A percentile compares a stretch with the other conserved stretches of the same genome.
phyloP scores from a whole-genome alignment of 2,113 vertebrate species.

The Eudyptes chrysolophus region DNA sequence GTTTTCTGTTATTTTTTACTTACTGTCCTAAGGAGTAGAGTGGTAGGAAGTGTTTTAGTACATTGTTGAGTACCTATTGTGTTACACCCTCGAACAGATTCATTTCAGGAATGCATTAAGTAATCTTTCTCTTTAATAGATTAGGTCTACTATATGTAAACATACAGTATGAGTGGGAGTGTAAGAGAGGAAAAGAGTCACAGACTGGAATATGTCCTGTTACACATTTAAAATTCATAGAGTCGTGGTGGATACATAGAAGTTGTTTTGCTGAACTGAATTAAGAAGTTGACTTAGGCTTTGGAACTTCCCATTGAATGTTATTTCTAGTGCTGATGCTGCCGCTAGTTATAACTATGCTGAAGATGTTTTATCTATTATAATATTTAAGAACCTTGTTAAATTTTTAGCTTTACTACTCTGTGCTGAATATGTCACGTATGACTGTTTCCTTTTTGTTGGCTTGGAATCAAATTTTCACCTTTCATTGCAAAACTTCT shows the following conservation, averaged over 20 bases:
- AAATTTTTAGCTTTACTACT: not conserved
- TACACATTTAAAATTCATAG: not conserved
- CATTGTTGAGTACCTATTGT: not conserved
- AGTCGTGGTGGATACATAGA: fast-evolving
- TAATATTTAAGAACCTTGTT: not conserved
- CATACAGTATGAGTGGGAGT: not conserved
- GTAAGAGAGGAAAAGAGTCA: not conserved
- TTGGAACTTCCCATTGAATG: not conserved
- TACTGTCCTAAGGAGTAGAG: not conserved
- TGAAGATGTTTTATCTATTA: not conserved
- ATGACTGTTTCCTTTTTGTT: not conserved
- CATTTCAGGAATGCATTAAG: not conserved
- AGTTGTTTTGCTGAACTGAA: not conserved
- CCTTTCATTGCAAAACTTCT: not conserved
- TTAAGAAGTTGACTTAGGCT: not conserved
- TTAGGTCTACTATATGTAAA: not conserved
- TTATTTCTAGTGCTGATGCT: not conserved
- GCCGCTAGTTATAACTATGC: not conserved
- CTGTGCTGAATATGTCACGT: not conserved
- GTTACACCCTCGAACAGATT: not conserved
- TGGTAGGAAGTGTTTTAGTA: not conserved
- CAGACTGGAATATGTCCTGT: not conserved
- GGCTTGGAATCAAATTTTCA: not conserved
- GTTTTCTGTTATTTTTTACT: not conserved
- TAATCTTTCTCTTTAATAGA: not conserved